Conservation (phyloP, 2,888 invertebrate species). For the Sympetrum striolatum region DNA sequence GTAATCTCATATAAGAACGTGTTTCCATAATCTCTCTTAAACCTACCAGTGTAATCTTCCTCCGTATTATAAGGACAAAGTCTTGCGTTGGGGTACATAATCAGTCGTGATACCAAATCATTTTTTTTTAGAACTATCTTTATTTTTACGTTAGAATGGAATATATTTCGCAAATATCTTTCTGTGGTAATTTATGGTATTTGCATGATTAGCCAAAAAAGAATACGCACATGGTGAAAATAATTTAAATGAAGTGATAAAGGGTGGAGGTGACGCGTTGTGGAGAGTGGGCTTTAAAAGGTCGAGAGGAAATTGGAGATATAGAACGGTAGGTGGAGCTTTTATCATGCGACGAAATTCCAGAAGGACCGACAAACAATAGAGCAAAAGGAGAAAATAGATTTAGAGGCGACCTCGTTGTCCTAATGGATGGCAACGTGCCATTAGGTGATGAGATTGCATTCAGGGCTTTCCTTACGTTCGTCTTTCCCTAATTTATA, state of each 20-base stretch:
- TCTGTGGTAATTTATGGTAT: no score
- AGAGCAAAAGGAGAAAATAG: neutral
- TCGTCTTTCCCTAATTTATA: neutral
- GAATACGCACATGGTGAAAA: no score
- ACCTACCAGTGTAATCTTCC: no score
- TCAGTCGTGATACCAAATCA: no score
- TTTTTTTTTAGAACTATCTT: no score
- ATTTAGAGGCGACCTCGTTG: neutral
- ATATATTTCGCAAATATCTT: no score
- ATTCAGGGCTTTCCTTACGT: neutral
- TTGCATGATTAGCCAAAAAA: no score
- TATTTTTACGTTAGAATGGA: no score
- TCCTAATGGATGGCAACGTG: neutral
- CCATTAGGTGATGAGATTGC: neutral
- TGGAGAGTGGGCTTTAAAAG: neutral
- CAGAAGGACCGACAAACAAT: neutral
- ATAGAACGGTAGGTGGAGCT: neutral
- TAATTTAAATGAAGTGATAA: neutral
- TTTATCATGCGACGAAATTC: neutral
- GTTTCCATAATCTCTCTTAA: no score
- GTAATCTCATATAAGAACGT: no score
- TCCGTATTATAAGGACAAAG: no score
- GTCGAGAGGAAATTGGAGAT: neutral
- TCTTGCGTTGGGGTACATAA: no score
- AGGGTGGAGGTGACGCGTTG: neutral